Percentiles rank a stretch among this genome's conserved stretches.
These are phyloP conservation scores for Tachysurus vachellii DNA, from an alignment of 2,113 vertebrate genomes.

Conservation along the genomic window DNA sequence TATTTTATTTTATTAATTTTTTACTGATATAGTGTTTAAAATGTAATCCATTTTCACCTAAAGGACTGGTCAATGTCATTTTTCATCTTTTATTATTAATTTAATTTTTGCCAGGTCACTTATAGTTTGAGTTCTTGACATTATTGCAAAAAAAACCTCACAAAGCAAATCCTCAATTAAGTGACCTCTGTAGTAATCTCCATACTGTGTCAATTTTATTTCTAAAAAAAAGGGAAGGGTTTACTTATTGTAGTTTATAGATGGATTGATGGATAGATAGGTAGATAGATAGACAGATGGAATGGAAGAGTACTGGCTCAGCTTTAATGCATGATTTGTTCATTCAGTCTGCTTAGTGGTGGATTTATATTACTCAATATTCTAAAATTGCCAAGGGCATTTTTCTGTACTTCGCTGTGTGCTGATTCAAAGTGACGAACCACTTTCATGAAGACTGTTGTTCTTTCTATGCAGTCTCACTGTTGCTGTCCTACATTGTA, in stretches of 20 bases:
- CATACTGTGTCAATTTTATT: conserved; percentile 92
- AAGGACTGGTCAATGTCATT: conserved; percentile 90
- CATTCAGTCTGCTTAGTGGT: conserved; percentile 7
- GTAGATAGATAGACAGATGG: not conserved
- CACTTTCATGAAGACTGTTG: conserved; percentile 30
- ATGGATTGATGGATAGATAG: too few species aligned
- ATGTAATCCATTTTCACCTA: conserved; percentile 75
- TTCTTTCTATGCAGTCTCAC: conserved; percentile 11
- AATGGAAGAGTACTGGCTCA: conserved; percentile 12
- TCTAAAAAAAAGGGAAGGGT: not conserved
- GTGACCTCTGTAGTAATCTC: conserved; percentile 97
- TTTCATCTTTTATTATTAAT: conserved; percentile 65
- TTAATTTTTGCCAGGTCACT: conserved; percentile 88
- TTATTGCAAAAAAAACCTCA: conserved; percentile 52
- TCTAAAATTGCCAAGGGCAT: conserved; percentile 28
- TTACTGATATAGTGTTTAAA: not conserved
- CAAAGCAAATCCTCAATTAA: conserved; percentile 79
- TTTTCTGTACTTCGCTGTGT: conserved; percentile 22
- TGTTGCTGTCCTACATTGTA: conserved; percentile 46
- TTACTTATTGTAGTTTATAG: not conserved
- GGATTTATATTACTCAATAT: conserved; percentile 12
- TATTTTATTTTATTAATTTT: not conserved
- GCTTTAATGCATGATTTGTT: conserved; percentile 6
- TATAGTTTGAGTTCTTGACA: conserved; percentile 81
- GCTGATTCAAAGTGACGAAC: conserved; percentile 50